Evolutionary conservation across 2,888 invertebrate species (phyloP), one percentile per base, ranked within the genome.

Genomic region (Muschampia plurimacula): DNA sequence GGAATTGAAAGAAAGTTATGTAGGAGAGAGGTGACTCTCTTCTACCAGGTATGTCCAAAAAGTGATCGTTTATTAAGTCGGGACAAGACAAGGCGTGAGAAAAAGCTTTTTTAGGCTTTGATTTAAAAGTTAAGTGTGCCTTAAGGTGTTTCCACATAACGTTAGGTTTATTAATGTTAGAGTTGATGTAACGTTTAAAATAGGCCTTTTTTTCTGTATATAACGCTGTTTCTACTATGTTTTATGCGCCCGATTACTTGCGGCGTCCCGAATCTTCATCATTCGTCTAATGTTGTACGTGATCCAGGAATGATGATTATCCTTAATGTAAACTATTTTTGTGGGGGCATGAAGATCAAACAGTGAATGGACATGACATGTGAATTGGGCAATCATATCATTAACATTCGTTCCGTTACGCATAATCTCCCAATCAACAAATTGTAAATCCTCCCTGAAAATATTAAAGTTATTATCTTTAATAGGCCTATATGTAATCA

Each of bases 61-160:
- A 55, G 15, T 55, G 55, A 7, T n/a, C 55, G 9, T 55, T 55
- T 12, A 22, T 22, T 55, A n/a, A 4, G n/a, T 22, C 15, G 6
- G 55, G 5, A 55, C 15, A 3, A 22, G 4, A 2, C 55, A 15
- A 55, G 5, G 10, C 12, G 8, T 9, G 59, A 3, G 13, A 32
- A n/a, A 59, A 0, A 32, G 22, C 10, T 28, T 32, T 59, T 59
- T 32, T 32, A 3, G 49, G 22, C 7, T 22, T 22, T 22, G 22
- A 22, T 22, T 49, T 32, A 96, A 67, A 5, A 57, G 10, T 41
- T 8, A 67, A n/a, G 13, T 49, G 49, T n/a, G 13, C 3, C 10
- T 52, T 65, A 9, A 65, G 13, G 32, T 65, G 13, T 52, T 65
- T 65, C 65, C 65, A 65, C 65, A 65, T 65, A 1, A 52, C 1